phyloP scores from a whole-genome alignment of 2,797 vertebrate species.

The Vultur gryphus region DNA sequence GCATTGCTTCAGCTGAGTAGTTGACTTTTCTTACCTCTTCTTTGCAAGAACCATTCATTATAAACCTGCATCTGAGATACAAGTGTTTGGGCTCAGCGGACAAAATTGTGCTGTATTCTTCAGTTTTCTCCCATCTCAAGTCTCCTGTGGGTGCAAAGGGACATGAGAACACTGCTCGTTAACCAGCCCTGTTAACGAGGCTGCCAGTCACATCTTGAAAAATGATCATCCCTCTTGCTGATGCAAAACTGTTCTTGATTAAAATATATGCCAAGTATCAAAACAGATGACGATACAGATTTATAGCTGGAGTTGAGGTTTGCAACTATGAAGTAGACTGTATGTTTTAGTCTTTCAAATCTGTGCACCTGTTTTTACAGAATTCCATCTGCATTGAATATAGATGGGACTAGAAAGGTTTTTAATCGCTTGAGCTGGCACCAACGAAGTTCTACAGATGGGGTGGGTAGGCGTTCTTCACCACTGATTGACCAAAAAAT shows the following conservation, averaged over 20 bases:
- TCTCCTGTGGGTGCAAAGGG: neutral
- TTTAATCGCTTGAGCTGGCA: neutral
- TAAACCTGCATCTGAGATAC: neutral
- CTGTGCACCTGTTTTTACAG: accelerated
- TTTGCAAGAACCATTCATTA: neutral
- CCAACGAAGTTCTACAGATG: accelerated
- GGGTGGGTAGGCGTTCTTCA: neutral
- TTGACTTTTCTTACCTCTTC: neutral
- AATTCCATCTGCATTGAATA: neutral
- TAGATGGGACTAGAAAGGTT: neutral
- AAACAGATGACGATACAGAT: accelerated
- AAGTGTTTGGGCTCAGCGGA: neutral
- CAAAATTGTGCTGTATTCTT: neutral
- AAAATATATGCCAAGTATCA: accelerated
- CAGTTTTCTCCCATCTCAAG: neutral
- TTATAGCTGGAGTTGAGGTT: neutral
- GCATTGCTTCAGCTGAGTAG: neutral
- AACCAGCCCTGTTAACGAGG: neutral
- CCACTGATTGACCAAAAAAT: neutral
- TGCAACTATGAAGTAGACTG: neutral
- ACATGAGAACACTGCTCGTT: neutral
- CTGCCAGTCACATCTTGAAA: neutral
- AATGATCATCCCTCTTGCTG: neutral
- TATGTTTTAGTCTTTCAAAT: neutral
- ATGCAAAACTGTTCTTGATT: neutral